phyloP scores from a whole-genome alignment of 1,140 invertebrate species.

The Drosophila paulistorum region DNA sequence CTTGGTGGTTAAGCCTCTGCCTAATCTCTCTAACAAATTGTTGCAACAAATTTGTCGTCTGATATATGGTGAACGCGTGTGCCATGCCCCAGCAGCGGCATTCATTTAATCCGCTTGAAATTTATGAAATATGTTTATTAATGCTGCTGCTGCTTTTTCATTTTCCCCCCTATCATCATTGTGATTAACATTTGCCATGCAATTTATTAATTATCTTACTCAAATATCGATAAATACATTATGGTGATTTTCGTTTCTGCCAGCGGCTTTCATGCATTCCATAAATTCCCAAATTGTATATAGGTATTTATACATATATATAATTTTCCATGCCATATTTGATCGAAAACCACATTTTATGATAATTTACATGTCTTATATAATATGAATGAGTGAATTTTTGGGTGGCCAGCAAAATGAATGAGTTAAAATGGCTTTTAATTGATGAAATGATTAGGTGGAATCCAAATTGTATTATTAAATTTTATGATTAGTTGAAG shows the following conservation, averaged over 20 bases:
- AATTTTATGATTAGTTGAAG: background rate
- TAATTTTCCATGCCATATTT: background rate
- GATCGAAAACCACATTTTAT: background rate
- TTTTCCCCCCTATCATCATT: slow-evolving; percentile 11
- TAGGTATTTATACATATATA: background rate
- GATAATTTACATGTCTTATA: background rate
- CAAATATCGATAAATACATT: slow-evolving; percentile 24
- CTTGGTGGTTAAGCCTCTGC: slow-evolving; percentile 44
- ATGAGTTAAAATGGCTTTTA: background rate
- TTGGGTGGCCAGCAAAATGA: background rate
- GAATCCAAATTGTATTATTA: background rate
- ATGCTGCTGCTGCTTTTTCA: slow-evolving; percentile 8
- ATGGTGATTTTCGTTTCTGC: slow-evolving; percentile 14
- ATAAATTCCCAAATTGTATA: background rate
- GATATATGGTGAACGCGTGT: slow-evolving; percentile 61
- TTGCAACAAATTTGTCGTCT: slow-evolving; percentile 53
- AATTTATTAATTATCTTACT: slow-evolving; percentile 46
- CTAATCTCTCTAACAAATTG: slow-evolving; percentile 70
- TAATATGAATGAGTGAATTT: background rate
- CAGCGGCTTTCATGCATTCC: slow-evolving; percentile 1
- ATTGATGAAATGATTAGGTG: background rate
- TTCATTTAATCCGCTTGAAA: slow-evolving; percentile 44
- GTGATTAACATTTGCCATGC: slow-evolving; percentile 29
- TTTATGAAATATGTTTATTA: slow-evolving; percentile 17
- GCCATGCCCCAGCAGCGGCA: slow-evolving; percentile 11